Percentiles rank a stretch among this genome's conserved stretches.
phyloP scores from a whole-genome alignment of 64 coral and sea anemone genomes.

The Pocillopora damicornis region DNA sequence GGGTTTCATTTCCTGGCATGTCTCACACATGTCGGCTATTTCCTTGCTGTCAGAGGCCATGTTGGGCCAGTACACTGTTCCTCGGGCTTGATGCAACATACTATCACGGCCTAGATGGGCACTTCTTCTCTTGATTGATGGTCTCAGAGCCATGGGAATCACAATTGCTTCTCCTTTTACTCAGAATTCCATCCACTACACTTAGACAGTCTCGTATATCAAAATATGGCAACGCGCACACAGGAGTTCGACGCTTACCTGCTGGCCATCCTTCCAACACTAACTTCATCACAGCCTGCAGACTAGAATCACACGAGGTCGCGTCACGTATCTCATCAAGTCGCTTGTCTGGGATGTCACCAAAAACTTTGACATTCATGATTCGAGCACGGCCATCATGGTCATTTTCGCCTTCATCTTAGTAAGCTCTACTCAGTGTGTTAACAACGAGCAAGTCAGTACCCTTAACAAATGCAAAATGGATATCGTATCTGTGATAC shows the following conservation, averaged over 20 bases:
- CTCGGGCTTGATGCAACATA: slow-evolving; percentile 3
- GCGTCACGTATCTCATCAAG: slow-evolving; percentile 6
- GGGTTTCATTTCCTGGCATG: no score
- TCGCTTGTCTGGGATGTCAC: not conserved
- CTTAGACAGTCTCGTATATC: slow-evolving; percentile 27
- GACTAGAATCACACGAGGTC: slow-evolving; percentile 1
- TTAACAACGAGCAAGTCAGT: not conserved
- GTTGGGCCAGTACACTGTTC: slow-evolving; percentile 16
- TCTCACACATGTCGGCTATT: not conserved
- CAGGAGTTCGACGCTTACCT: slow-evolving; percentile 2
- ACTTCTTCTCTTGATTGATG: not conserved
- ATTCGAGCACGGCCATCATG: slow-evolving; percentile 34
- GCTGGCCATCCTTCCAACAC: slow-evolving; percentile 33
- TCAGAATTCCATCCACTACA: not conserved
- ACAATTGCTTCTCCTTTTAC: slow-evolving; percentile 16
- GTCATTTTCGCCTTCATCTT: not conserved
- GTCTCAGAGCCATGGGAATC: not conserved
- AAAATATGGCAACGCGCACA: slow-evolving; percentile 12
- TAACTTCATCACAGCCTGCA: slow-evolving; percentile 14
- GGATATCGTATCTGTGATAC: slow-evolving; percentile 39
- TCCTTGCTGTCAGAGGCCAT: slow-evolving; percentile 7
- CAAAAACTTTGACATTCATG: slow-evolving; percentile 15
- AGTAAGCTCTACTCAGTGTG: slow-evolving; percentile 6
- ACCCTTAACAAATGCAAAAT: slow-evolving; percentile 43
- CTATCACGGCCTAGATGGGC: not conserved